Conservation (phyloP, 2,113 vertebrate species). For the Erythrocebus patas region DNA sequence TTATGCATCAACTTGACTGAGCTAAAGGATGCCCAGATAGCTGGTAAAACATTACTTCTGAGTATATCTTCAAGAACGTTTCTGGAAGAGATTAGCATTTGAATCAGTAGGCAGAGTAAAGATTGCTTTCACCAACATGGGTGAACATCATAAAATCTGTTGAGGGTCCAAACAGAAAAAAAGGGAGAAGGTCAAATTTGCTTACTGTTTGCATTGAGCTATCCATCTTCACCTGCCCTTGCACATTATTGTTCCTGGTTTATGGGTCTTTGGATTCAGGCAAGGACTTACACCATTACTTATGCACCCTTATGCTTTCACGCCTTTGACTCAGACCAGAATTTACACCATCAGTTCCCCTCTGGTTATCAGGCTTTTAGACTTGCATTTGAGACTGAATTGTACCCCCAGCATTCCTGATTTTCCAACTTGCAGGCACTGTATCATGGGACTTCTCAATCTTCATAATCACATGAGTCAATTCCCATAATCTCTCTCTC, state of each 20-base stretch:
- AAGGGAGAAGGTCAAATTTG: not conserved
- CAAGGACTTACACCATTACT: not conserved
- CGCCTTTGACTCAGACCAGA: not conserved
- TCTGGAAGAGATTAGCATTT: not conserved
- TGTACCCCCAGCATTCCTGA: not conserved
- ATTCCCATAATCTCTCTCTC: not conserved
- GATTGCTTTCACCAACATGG: rapidly evolving
- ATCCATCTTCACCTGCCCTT: not conserved
- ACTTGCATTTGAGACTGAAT: not conserved
- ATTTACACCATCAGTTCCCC: not conserved
- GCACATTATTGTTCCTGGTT: too few relatives aligned
- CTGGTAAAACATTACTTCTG: not conserved
- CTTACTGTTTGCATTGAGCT: not conserved
- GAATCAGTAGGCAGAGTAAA: not conserved
- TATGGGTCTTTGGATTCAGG: not conserved
- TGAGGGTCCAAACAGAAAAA: rapidly evolving
- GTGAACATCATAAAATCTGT: rapidly evolving
- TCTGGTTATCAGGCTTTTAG: not conserved
- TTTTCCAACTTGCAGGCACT: not conserved
- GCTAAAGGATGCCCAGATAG: not conserved
- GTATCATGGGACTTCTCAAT: not conserved
- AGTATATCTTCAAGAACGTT: not conserved
- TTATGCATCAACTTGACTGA: not conserved
- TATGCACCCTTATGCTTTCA: too few relatives aligned
- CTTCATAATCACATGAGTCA: not conserved